Base-by-base conservation (phyloP, 2,888 invertebrate genomes). In the Fragum whitleyi region DNA sequence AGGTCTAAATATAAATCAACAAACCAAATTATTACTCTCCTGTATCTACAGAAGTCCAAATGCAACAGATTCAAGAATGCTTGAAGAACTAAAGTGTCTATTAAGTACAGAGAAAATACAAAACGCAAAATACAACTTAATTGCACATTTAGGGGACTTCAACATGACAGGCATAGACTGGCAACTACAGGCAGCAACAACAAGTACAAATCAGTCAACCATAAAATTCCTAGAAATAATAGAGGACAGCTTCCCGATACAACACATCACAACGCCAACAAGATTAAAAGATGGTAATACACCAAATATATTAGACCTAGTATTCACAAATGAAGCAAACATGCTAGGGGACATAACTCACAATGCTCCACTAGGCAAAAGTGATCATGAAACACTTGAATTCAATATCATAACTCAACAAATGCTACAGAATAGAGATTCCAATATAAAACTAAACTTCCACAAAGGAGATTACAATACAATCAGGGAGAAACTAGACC, bases 311-410 rank as follows among this genome's bases (percentile, higher is more conserved):
- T 21, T 61, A 61, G 32, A 61, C 21, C n/a, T 61, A 32, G n/a
- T 61, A 16, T 61, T 61, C 28, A 61, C 61, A n/a, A 61, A 61
- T 61, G 61, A 61, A 61, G 32, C 9, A 32, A 29, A 32, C 16
- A 14, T 61, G n/a, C 16, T 61, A 9, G 32, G n/a, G 19, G 32
- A 61, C 21, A 61, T 61, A 61, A 32, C 61, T 28, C 61, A 61
- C 61, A 61, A 61, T 61, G 61, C 61, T 28, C 61, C 61, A n/a
- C 16, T 61, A 61, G 61, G 61, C 14, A 61, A 61, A 29, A 61
- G 61, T 61, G 61, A 61, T 29, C 61, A 61, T 32, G 61, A 61
- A n/a, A 32, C n/a, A 11, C 11, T 61, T 3, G 61, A 61, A 32
- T 61, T 61, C 28, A 32, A 61, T 23, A 14, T 57, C 14, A 57